Percentiles rank a stretch among this genome's conserved stretches.
Evolutionary conservation across 2,888 invertebrate species (phyloP).

Genomic region (Polymixis lichenea): DNA sequence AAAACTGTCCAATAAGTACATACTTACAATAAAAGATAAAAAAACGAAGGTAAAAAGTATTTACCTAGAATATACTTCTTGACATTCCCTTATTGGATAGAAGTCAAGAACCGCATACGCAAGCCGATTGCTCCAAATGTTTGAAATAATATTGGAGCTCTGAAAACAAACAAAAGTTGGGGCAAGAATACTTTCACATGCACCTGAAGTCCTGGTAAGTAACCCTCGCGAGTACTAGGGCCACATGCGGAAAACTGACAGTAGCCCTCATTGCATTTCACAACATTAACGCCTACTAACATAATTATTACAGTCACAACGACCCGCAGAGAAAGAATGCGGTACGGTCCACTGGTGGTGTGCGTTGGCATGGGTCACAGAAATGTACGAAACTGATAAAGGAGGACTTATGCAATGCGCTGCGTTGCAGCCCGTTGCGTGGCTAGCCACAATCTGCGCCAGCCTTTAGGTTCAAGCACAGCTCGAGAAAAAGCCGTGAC

Average conservation of each 20-base stretch:
- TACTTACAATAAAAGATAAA: background rate
- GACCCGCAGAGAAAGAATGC: background rate
- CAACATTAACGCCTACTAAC: too few relatives aligned
- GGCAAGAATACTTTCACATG: background rate
- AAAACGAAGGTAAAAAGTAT: too few relatives aligned
- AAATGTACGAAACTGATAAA: background rate
- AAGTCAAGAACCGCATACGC: conserved; percentile 75
- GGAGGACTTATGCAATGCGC: background rate
- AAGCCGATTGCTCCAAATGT: conserved; percentile 73
- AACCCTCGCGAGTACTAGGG: background rate
- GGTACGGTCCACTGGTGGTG: background rate
- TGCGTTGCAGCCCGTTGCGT: too few relatives aligned
- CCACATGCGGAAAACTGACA: background rate
- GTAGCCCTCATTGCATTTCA: too few relatives aligned
- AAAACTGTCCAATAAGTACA: background rate
- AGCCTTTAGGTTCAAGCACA: background rate
- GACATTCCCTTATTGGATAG: conserved; percentile 78
- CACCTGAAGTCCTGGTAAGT: background rate
- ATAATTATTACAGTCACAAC: background rate
- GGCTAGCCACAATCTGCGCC: too few relatives aligned
- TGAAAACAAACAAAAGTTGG: conserved; percentile 54
- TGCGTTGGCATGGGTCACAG: too few relatives aligned
- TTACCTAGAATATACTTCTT: conserved; percentile 79
- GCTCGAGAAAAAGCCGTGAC: background rate
- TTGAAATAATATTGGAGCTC: conserved; percentile 70